Evolutionary conservation across 2,888 invertebrate genomes (phyloP), one percentile per base, ranked within the genome.

Genomic region (Perizoma flavofasciatum): DNA sequence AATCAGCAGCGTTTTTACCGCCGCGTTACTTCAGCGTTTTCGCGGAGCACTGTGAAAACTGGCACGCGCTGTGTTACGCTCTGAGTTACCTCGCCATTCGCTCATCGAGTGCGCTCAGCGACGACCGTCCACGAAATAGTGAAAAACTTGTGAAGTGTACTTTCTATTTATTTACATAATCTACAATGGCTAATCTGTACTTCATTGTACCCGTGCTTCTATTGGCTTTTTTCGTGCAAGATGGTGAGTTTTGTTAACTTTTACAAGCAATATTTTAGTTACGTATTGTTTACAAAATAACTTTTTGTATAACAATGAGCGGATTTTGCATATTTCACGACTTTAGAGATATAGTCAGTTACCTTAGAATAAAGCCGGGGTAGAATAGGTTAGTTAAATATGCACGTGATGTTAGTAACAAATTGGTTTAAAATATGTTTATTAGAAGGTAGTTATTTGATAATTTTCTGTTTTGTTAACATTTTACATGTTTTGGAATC

Each of bases 171-270:
- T 55, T 70, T 65, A 70, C 63, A 50, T 48, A 65, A 63, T 49
- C 37, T 68, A 82, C 68, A 78, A 91, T 91, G 91, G 84, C 86
- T 58, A 87, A 83, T 65, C 73, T 90, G 37, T 74, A 82, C 46
- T 63, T 89, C 47, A 69, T 90, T 61, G 87, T 90, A 72, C 84
- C 91, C 40, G 81, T 89, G 57, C 77, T 91, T n/a, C 73, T 91
- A 53, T 69, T 90, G 52, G 89, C 88, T 41, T 67, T 87, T 58
- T 87, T 89, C 37, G 37, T 37, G 37, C 37, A 37, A 37, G 37
- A 37, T 37, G 37, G 37, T 37, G 37, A 46, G 32, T 33, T 46
- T 33, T 37, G 37, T 3, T 37, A 6, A 37, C 7, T 37, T 37
- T 37, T 37, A 22, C 22, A 22, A 22, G 22, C 22, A 2, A 22